These are phyloP conservation scores for Chinchilla lanigera DNA, from an alignment of 2,113 vertebrate genomes.

Conservation along the genomic window DNA sequence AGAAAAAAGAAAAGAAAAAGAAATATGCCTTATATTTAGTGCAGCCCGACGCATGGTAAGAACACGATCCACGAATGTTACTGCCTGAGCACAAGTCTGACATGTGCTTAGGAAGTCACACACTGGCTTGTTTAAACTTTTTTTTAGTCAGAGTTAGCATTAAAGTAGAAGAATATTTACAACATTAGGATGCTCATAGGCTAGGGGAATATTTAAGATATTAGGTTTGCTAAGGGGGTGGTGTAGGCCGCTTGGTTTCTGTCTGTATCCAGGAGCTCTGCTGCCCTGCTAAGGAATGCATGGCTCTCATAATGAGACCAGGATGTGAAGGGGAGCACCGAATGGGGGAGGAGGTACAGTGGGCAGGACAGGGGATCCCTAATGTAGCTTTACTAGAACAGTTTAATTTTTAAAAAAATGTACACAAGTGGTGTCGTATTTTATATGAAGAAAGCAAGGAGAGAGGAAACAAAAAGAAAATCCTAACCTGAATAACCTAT, in stretches of 20 bases:
- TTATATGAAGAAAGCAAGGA: not conserved
- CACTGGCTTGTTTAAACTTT: not conserved
- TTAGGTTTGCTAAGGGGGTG: not conserved
- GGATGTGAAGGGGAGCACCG: not conserved
- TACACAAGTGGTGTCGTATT: not conserved
- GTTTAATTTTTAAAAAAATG: not conserved
- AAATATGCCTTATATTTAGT: not conserved
- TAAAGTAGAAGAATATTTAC: not conserved
- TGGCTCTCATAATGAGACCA: not conserved
- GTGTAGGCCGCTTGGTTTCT: not conserved
- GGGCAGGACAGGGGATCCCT: not conserved
- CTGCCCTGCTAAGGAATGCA: not conserved
- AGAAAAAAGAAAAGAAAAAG: too few relatives aligned
- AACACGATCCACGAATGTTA: not conserved
- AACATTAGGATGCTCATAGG: not conserved
- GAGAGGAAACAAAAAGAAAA: not conserved
- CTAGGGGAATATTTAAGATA: not conserved
- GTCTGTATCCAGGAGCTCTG: not conserved
- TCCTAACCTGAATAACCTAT: not conserved
- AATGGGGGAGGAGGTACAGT: accelerated
- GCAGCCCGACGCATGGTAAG: not conserved
- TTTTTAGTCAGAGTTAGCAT: not conserved
- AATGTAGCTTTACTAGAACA: not conserved
- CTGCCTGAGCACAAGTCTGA: not conserved
- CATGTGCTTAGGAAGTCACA: not conserved